Conservation (phyloP, 2,888 invertebrate species). For the Lycophotia porphyrea region DNA sequence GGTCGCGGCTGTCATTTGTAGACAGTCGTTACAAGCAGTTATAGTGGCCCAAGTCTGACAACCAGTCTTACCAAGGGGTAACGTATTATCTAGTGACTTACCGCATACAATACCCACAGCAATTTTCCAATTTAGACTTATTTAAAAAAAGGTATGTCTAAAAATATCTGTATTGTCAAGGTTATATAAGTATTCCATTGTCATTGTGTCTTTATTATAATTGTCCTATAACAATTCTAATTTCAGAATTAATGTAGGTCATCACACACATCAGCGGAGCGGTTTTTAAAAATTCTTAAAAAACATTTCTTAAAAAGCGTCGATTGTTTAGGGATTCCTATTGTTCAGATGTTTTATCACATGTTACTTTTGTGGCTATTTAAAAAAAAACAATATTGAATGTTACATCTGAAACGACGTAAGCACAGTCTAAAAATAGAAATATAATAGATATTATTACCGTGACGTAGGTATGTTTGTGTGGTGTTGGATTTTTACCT, state of each 20-base stretch:
- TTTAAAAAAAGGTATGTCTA: background rate
- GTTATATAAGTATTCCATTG: background rate
- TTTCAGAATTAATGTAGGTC: background rate
- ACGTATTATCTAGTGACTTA: no score
- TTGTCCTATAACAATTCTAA: slow-evolving; percentile 11
- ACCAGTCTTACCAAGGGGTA: no score
- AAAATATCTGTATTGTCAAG: background rate
- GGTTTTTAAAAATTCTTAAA: no score
- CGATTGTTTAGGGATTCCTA: slow-evolving; percentile 9
- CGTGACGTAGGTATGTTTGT: no score
- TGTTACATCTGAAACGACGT: background rate
- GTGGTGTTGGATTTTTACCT: background rate
- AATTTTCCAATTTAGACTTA: background rate
- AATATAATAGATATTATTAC: no score
- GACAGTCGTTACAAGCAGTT: no score
- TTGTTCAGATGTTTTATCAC: background rate
- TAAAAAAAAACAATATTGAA: background rate
- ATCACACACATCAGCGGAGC: background rate
- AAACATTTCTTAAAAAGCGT: background rate
- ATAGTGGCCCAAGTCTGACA: no score
- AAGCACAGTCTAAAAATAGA: no score
- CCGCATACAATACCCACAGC: background rate
- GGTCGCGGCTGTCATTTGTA: no score
- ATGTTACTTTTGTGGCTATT: background rate
- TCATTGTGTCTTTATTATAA: background rate